These are phyloP conservation scores for Ochlodes sylvanus DNA, from an alignment of 2,888 invertebrate species.

Conservation along the genomic window DNA sequence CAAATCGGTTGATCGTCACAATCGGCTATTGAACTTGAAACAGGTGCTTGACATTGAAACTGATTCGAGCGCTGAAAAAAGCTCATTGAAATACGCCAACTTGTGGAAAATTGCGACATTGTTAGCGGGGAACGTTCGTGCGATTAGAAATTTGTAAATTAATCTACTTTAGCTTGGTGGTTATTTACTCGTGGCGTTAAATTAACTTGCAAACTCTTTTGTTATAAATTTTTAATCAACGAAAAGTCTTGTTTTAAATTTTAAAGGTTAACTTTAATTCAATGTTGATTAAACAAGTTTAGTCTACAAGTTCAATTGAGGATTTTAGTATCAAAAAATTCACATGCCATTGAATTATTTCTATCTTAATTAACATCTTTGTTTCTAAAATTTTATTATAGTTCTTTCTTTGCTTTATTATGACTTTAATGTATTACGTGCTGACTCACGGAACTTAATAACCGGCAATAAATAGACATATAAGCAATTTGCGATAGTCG, in stretches of 20 bases:
- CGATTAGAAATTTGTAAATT: constrained; percentile 2
- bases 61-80: constrained; percentile 33
- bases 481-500: constrained; percentile 7
- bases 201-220: too few species aligned
- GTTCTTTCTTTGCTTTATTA: background rate
- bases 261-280: too few species aligned
- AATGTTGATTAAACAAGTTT: too few species aligned
- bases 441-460: background rate
- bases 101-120: constrained; percentile 10
- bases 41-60: constrained; percentile 33
- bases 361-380: background rate
- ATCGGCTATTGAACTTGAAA: constrained; percentile 31
- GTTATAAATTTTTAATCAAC: background rate
- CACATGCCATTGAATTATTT: background rate
- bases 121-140: background rate
- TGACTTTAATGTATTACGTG: background rate
- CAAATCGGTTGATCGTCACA: constrained; percentile 25
- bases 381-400: background rate
- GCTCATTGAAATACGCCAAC: constrained; percentile 14
- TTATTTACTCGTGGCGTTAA: background rate
- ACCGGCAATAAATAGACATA: constrained; percentile 3
- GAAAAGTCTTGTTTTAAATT: background rate
- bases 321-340: too few species aligned
- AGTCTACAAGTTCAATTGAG: too few species aligned
- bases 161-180: background rate